Conservation (phyloP, 2,113 vertebrate species). For the Suricata suricatta region DNA sequence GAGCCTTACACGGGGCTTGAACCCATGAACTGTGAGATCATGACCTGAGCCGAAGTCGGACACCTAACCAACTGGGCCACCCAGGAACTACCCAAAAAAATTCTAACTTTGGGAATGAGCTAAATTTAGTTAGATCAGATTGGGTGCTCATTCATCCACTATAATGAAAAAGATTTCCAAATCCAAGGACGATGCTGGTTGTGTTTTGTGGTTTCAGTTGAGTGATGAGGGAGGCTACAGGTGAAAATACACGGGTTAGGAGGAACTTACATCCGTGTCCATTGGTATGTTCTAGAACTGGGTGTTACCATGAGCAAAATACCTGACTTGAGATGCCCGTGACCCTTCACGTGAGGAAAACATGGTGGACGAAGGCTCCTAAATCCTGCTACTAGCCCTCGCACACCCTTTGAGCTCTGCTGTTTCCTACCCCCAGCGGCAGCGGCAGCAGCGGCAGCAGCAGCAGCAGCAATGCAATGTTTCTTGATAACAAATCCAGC, state of each 20-base stretch:
- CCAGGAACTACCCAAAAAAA: too few relatives aligned
- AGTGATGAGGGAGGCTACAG: background rate
- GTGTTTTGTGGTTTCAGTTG: background rate
- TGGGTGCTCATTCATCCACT: background rate
- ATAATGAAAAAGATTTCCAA: background rate
- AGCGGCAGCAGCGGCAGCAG: background rate
- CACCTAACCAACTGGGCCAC: too few relatives aligned
- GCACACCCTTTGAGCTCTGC: background rate
- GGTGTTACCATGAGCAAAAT: too few relatives aligned
- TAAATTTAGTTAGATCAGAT: background rate
- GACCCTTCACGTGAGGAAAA: background rate
- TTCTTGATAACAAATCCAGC: background rate
- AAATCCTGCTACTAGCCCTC: background rate
- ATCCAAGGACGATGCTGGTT: background rate
- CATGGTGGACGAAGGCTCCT: too few relatives aligned
- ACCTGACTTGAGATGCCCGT: background rate
- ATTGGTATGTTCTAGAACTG: background rate
- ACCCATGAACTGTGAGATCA: too few relatives aligned
- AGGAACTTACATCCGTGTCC: too few relatives aligned
- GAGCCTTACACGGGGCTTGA: too few relatives aligned
- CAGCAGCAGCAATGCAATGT: background rate
- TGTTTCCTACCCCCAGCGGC: background rate
- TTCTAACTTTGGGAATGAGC: background rate
- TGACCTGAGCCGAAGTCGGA: too few relatives aligned
- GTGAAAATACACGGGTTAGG: background rate